A percentile compares a stretch with the other conserved stretches of the same genome.
Conservation (phyloP, 2,797 vertebrate genomes). For the Jordanella pulchra region DNA sequence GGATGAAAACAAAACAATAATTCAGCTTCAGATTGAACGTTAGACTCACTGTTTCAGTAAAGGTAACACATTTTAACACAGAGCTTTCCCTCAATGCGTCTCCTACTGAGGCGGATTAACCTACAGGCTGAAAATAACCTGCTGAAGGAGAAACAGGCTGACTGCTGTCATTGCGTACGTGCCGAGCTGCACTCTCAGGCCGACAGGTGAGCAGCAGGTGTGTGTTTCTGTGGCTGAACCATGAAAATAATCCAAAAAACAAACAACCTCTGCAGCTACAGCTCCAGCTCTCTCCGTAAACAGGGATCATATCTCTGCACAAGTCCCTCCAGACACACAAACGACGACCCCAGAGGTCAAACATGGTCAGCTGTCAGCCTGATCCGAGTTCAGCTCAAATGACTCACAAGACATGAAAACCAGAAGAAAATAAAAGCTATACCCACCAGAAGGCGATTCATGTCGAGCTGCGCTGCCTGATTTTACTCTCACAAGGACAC, state of each 20-base stretch:
- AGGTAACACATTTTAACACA: no score
- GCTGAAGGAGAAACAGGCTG: background rate
- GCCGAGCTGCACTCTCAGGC: background rate
- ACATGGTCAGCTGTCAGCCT: background rate
- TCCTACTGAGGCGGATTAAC: no score
- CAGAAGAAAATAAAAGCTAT: conserved; percentile 1
- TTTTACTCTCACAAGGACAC: conserved; percentile 60
- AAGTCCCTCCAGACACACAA: no score
- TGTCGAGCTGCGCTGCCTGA: conserved; percentile 49
- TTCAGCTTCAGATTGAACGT: background rate
- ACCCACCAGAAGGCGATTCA: conserved; percentile 76
- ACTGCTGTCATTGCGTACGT: background rate
- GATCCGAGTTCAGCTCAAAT: background rate
- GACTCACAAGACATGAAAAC: background rate
- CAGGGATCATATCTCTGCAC: background rate
- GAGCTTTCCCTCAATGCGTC: no score
- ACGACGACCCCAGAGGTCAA: background rate
- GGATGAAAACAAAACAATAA: background rate
- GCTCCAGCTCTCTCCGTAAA: background rate
- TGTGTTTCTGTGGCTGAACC: background rate
- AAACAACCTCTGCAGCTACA: background rate
- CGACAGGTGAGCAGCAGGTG: conserved; percentile 1
- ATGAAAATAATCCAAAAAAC: background rate
- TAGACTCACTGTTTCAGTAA: background rate
- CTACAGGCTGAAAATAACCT: background rate